Evolutionary conservation across 92 coral and sea anemone species (phyloP).

Genomic region (Epizoanthus rinbou): DNA sequence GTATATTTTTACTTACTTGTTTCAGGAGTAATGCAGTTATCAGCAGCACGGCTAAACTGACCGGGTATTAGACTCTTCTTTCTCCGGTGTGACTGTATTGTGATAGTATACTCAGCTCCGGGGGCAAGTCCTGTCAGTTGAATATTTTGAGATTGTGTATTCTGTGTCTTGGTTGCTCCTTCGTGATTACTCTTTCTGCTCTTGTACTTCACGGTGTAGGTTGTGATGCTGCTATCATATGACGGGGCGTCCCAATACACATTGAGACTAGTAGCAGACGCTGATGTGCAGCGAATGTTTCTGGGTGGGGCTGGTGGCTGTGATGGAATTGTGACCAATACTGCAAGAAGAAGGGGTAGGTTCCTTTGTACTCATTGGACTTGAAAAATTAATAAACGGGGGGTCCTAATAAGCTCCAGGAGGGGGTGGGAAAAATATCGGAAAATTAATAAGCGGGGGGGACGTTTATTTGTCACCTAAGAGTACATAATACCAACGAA

Average conservation of each 20-base stretch:
- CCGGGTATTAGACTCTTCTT: not conserved
- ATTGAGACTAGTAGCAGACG: slow-evolving; percentile 56
- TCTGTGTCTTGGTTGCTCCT: slow-evolving; percentile 22
- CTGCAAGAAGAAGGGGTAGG: too few relatives aligned
- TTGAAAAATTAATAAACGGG: too few relatives aligned
- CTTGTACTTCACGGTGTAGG: slow-evolving; percentile 59
- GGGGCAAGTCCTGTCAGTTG: slow-evolving; percentile 48
- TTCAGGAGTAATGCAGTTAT: slow-evolving; percentile 62
- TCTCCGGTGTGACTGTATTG: slow-evolving; percentile 48
- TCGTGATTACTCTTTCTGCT: slow-evolving; percentile 43
- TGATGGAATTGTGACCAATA: not conserved
- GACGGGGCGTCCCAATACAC: slow-evolving; percentile 65
- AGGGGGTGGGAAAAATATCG: too few relatives aligned
- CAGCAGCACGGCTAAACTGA: slow-evolving; percentile 15
- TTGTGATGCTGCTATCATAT: slow-evolving; percentile 43
- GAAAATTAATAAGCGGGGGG: too few relatives aligned
- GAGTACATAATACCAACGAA: too few relatives aligned
- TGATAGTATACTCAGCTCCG: slow-evolving; percentile 54
- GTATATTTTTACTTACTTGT: slow-evolving; percentile 45
- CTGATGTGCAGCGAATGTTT: slow-evolving; percentile 51
- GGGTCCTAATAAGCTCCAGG: too few relatives aligned
- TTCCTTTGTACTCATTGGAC: too few relatives aligned
- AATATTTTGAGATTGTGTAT: slow-evolving; percentile 20
- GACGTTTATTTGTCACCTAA: too few relatives aligned
- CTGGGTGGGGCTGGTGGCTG: slow-evolving; percentile 25